A percentile compares a stretch with the other conserved stretches of the same genome.
phyloP scores from a whole-genome alignment of 2,113 vertebrate genomes.

The Poecilia latipinna region DNA sequence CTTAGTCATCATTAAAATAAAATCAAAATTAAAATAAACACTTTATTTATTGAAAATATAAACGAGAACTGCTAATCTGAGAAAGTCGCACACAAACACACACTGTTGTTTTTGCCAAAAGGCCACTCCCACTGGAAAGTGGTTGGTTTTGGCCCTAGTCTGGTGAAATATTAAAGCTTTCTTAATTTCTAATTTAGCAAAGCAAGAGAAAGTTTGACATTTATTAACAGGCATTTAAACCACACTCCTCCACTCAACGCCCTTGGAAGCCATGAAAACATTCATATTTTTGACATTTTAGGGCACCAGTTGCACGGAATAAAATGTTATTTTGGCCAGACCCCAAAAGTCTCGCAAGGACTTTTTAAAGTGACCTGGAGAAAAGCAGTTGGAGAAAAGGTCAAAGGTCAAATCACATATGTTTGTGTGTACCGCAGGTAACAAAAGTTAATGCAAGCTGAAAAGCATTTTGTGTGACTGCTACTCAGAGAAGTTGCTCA shows the following conservation, averaged over 20 bases:
- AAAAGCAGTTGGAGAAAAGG: too few species aligned
- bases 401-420: too few species aligned
- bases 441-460: conserved; percentile 38
- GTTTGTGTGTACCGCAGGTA: not conserved
- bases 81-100: not conserved
- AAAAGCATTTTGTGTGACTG: conserved; percentile 44
- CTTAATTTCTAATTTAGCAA: too few species aligned
- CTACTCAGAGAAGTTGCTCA: conserved; percentile 42
- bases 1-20: not conserved
- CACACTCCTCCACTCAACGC: too few species aligned
- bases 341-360: too few species aligned
- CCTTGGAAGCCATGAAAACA: too few species aligned
- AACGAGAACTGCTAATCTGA: not conserved
- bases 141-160: not conserved
- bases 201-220: too few species aligned
- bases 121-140: not conserved
- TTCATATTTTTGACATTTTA: too few species aligned
- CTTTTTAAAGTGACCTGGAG: too few species aligned
- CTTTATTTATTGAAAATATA: not conserved
- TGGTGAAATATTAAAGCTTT: not conserved
- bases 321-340: too few species aligned
- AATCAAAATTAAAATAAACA: not conserved
- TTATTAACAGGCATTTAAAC: too few species aligned
- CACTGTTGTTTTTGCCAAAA: not conserved
- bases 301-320: too few species aligned